phyloP scores from a whole-genome alignment of 1,140 invertebrate genomes.

The Octopus bimaculoides region DNA sequence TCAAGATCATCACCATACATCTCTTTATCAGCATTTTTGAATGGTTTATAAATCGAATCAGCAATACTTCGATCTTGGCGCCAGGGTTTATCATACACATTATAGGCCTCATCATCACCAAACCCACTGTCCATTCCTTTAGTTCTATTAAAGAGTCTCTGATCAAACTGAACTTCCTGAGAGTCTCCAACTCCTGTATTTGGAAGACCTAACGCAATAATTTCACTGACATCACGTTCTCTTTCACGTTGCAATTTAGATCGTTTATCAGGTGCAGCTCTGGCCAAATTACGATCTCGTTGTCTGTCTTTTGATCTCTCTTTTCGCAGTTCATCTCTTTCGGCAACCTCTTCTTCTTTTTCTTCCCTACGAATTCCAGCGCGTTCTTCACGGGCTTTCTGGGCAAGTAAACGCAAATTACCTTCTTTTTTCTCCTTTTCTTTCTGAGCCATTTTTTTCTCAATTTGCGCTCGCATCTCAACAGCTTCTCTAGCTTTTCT shows the following conservation, averaged over 20 bases:
- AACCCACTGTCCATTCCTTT: constrained; percentile 97
- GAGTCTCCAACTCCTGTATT: constrained; percentile 65
- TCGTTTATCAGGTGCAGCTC: constrained; percentile 92
- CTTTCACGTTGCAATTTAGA: constrained; percentile 84
- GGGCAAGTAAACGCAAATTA: constrained; percentile 85
- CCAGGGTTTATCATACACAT: constrained; percentile 90
- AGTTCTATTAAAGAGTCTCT: constrained; percentile 90
- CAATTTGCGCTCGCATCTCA: constrained; percentile 91
- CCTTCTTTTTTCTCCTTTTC: constrained; percentile 99
- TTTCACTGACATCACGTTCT: constrained; percentile 97
- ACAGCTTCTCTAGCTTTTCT: constrained; percentile 96
- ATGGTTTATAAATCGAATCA: constrained; percentile 88
- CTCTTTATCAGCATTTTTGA: constrained; percentile 84
- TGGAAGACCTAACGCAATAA: constrained; percentile 95
- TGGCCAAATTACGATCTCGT: constrained; percentile 85
- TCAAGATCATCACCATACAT: constrained; percentile 87
- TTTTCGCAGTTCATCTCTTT: constrained; percentile 84
- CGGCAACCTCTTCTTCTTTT: constrained; percentile 73
- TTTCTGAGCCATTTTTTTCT: constrained; percentile 94
- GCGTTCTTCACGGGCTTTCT: constrained; percentile 91
- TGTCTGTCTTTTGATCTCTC: constrained; percentile 90
- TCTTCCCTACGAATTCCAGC: constrained; percentile 66
- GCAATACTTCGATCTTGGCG: constrained; percentile 72
- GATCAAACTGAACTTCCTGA: constrained; percentile 90
- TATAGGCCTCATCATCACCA: constrained; percentile 96